Conservation (phyloP, 2,797 vertebrate genomes). For the Rhabdophis nuchalis region DNA sequence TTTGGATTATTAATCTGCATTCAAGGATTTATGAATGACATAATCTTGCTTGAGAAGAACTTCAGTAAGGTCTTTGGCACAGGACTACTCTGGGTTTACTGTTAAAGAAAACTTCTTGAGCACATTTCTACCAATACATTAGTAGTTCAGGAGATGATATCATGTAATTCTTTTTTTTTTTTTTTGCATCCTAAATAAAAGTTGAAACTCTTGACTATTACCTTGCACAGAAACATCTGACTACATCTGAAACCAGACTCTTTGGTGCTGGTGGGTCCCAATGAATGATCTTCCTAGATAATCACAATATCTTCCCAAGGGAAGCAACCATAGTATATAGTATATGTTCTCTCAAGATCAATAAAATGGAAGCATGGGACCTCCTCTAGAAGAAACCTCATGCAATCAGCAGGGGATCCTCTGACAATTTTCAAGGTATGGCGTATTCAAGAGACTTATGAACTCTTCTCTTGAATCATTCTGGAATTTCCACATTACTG, state of each 20-base stretch:
- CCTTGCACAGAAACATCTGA: background rate
- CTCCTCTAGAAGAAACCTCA: background rate
- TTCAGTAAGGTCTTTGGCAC: background rate
- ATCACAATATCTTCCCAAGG: background rate
- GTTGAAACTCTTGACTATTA: background rate
- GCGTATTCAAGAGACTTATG: constrained; percentile 32
- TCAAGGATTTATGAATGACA: background rate
- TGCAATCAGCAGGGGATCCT: background rate
- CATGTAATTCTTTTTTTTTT: background rate
- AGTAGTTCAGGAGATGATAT: background rate
- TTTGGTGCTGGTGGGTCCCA: background rate
- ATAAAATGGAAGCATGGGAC: background rate
- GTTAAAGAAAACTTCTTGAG: background rate
- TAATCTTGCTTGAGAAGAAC: background rate
- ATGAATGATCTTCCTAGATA: background rate
- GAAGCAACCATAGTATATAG: background rate
- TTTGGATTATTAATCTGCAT: background rate
- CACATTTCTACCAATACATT: background rate
- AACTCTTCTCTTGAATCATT: constrained; percentile 34
- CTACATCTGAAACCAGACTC: background rate
- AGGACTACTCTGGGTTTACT: background rate
- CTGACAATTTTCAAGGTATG: background rate
- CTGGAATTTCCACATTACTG: constrained; percentile 33
- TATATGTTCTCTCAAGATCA: background rate
- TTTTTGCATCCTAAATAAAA: background rate